Conservation (phyloP, 2,113 vertebrate genomes). For the Vidua chalybeata region DNA sequence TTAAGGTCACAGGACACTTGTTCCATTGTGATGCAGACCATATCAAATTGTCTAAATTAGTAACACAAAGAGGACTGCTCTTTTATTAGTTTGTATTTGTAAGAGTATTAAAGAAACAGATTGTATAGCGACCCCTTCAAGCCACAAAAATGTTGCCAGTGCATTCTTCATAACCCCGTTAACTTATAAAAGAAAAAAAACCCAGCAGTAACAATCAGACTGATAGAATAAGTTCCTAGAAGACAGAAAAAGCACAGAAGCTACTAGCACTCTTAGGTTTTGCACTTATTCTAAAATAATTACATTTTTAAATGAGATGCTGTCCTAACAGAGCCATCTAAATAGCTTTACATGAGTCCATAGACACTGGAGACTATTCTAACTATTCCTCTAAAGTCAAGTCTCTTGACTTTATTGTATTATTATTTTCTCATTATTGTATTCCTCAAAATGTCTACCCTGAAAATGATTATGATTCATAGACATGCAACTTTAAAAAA, state of each 20-base stretch:
- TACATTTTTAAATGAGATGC: background rate
- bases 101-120: background rate
- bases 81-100: background rate
- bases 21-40: background rate
- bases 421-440: background rate
- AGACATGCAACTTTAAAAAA: background rate
- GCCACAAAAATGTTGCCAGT: background rate
- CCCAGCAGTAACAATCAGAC: background rate
- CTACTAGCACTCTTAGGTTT: background rate
- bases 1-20: background rate
- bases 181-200: background rate
- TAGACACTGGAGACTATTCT: background rate
- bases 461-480: background rate
- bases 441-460: background rate
- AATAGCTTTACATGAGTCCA: background rate
- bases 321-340: background rate
- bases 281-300: background rate
- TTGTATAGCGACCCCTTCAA: background rate
- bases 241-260: background rate
- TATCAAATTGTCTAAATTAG: background rate
- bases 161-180: background rate
- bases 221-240: background rate
- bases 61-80: background rate
- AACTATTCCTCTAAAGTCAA: background rate
- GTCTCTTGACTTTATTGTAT: background rate